Evolutionary conservation across 2,888 invertebrate species (phyloP), one percentile per base, ranked within the genome.

Genomic region (Agonum fuliginosum): DNA sequence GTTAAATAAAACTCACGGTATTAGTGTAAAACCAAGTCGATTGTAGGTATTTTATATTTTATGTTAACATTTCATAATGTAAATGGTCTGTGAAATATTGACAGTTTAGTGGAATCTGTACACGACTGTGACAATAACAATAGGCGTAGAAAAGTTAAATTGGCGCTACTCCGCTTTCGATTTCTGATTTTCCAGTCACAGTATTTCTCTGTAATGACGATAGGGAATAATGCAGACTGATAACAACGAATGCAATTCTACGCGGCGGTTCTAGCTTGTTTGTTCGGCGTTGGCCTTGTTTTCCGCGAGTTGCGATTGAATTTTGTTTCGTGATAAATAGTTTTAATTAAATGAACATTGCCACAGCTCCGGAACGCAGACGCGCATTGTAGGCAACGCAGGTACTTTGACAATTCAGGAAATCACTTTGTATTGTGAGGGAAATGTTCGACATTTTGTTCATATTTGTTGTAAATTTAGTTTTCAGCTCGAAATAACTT

Each of bases 261-360:
- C 20, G 54, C 58, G 58, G 14, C 30, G 30, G 54, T 62, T 62
- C 41, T n/a, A 12, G 20, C 6, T 20, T 74, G 62, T 74, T 73
- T 74, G 74, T 73, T 73, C 74, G 27, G 41, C 58, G 73, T 73
- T 62, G 62, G 58, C 41, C 62, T 24, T 62, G 43, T 71, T 71
- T 37, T 71, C 30, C 48, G 3, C 27, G 41, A 43, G 69, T 71
- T 71, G 30, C 73, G 74, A 74, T 74, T 65, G 46, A 74, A 74
- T 65, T 74, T 74, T 65, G 62, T 65, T 74, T 46, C 27, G 65
- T 51, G 74, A 74, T 74, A 74, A 74, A 74, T 74, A 74, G 74
- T 74, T 74, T 74, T 65, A 62, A 74, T 41, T 41, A 65, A 74
- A 74, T 65, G 30, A 65, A 48, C 30, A 34, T 67, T 67, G 37